These are phyloP conservation scores for Phoxinus dragarum DNA, from an alignment of 2,797 vertebrate genomes.

Conservation along the genomic window DNA sequence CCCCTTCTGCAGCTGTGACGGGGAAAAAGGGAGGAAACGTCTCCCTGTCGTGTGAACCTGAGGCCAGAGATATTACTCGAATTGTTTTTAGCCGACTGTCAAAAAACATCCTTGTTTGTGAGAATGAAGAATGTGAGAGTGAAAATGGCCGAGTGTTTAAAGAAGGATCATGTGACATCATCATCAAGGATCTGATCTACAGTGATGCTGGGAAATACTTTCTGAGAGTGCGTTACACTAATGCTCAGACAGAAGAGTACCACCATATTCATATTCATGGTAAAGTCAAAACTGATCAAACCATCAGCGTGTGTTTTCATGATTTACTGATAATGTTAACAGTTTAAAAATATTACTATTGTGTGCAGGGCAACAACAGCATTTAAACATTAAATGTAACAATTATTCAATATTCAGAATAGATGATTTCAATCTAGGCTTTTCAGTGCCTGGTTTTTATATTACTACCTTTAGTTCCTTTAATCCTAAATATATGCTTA, in stretches of 20 bases:
- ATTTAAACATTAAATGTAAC: too few species aligned
- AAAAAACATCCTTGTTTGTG: neutral
- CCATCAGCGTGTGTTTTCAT: neutral
- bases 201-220: neutral
- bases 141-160: neutral
- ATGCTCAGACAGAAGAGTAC: fast-evolving
- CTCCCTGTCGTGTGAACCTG: neutral
- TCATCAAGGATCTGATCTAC: fast-evolving
- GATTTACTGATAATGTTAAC: too few species aligned
- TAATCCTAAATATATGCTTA: neutral
- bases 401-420: neutral
- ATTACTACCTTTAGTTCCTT: neutral
- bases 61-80: neutral
- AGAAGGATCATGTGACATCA: neutral
- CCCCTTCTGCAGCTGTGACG: neutral
- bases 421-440: neutral
- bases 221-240: neutral
- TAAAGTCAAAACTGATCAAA: neutral
- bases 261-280: neutral
- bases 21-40: neutral
- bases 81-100: fast-evolving
- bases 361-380: too few species aligned
- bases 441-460: neutral
- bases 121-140: neutral
- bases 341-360: too few species aligned